Conservation (phyloP, 2,113 vertebrate genomes). For the Lanius collurio region DNA sequence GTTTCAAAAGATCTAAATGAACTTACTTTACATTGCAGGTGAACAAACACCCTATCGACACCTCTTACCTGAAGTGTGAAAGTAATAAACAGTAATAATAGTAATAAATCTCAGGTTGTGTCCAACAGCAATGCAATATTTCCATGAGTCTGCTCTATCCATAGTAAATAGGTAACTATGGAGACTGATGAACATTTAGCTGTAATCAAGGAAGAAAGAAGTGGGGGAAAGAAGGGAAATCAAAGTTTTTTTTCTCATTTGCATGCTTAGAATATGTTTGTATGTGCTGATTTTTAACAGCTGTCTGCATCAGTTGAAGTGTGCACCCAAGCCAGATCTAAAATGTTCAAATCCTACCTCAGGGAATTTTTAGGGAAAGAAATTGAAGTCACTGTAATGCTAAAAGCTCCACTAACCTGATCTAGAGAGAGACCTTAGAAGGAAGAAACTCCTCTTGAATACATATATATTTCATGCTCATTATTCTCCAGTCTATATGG, state of each 20-base stretch:
- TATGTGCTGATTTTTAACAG: background rate
- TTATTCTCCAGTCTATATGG: background rate
- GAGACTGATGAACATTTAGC: background rate
- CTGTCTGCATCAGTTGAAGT: background rate
- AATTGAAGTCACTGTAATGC: background rate
- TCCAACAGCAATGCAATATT: background rate
- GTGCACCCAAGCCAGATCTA: background rate
- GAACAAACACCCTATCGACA: background rate
- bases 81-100: background rate
- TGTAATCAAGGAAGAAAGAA: background rate
- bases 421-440: background rate
- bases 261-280: background rate
- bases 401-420: background rate
- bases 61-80: background rate
- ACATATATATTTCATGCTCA: background rate
- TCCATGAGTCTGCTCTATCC: background rate
- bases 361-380: background rate
- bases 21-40: background rate
- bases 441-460: background rate
- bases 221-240: background rate
- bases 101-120: background rate
- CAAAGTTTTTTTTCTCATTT: background rate
- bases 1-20: background rate
- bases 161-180: background rate
- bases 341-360: background rate